phyloP scores from a whole-genome alignment of 30 jellyfish, hydroid and myxozoan species.

The Nemopilema nomurai region DNA sequence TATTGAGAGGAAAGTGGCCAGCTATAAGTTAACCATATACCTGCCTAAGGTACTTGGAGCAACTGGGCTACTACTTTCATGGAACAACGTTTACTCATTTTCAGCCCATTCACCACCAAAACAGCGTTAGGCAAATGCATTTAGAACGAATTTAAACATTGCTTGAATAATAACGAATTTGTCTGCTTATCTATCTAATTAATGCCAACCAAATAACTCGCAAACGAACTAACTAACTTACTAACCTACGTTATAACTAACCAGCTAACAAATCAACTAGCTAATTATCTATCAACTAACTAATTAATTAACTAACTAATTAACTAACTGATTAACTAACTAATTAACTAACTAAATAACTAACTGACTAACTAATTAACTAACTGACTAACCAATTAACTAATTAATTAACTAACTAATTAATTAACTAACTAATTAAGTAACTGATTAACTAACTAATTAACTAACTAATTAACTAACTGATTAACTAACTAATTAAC shows the following conservation, averaged over 20 bases:
- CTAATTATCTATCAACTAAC: background rate
- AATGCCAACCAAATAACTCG: background rate
- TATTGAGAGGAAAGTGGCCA: too few relatives aligned
- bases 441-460: background rate
- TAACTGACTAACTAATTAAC: background rate
- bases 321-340: background rate
- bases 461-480: background rate
- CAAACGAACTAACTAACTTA: background rate
- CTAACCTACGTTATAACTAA: background rate
- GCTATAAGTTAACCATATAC: too few relatives aligned
- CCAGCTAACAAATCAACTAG: background rate
- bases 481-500: background rate
- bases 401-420: background rate
- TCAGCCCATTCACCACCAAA: too few relatives aligned
- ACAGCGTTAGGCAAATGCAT: too few relatives aligned
- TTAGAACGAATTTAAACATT: too few relatives aligned
- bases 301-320: background rate
- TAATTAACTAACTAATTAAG: background rate
- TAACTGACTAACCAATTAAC: background rate
- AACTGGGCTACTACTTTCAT: too few relatives aligned
- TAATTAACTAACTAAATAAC: background rate
- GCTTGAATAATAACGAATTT: too few relatives aligned
- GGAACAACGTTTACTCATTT: too few relatives aligned
- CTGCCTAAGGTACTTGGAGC: too few relatives aligned
- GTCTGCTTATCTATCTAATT: background rate